Evolutionary conservation across 2,888 invertebrate genomes (phyloP).

Genomic region (Eucriotettix oculatus): DNA sequence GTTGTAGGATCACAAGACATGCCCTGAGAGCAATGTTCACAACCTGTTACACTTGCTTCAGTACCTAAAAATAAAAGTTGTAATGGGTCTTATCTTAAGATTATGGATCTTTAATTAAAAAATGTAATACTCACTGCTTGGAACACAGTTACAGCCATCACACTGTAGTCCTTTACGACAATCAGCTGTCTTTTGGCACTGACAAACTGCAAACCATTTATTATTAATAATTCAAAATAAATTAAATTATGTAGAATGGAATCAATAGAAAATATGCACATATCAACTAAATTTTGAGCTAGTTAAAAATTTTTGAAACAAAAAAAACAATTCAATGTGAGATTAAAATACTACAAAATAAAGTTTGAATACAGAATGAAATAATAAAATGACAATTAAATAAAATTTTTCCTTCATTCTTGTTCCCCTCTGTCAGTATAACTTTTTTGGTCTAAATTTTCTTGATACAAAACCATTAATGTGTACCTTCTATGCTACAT

Average conservation of each 20-base stretch:
- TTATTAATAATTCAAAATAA: background rate
- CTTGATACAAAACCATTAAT: no score
- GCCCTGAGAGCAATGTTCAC: slow-evolving; percentile 64
- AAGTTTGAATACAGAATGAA: no score
- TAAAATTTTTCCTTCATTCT: background rate
- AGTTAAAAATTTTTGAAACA: no score
- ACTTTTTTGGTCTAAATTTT: background rate
- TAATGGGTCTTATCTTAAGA: background rate
- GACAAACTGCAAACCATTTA: slow-evolving; percentile 36
- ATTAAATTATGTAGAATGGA: no score
- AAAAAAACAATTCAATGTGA: no score
- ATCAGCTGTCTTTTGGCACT: slow-evolving; percentile 51
- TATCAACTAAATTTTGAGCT: no score
- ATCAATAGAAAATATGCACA: no score
- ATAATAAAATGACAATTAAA: no score
- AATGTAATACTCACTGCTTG: slow-evolving; percentile 30
- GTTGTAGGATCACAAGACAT: slow-evolving; percentile 61
- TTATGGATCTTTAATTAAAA: background rate
- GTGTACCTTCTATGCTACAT: no score
- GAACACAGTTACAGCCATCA: slow-evolving; percentile 53
- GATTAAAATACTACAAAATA: no score
- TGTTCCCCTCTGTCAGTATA: background rate
- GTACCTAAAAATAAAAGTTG: background rate
- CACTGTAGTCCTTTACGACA: slow-evolving; percentile 43
- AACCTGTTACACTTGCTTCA: slow-evolving; percentile 29